A percentile compares a stretch with the other conserved stretches of the same genome.
These are phyloP conservation scores for Latheticus oryzae DNA, from an alignment of 2,888 invertebrate species.

Conservation along the genomic window DNA sequence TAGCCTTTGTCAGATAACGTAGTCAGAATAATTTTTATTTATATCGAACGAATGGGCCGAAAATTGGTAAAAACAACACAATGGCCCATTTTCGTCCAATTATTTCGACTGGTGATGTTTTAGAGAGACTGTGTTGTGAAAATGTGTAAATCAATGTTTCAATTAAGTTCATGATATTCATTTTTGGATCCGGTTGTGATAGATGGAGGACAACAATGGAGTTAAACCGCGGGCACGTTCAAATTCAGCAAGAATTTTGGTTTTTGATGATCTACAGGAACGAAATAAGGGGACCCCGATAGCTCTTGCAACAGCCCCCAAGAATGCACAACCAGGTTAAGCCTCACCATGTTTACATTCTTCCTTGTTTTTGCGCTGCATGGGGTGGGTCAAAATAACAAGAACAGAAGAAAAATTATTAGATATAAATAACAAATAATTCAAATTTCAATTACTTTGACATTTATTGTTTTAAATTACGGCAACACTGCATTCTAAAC, in stretches of 20 bases:
- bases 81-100: conserved; percentile 28
- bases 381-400: background rate
- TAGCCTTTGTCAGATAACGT: conserved; percentile 48
- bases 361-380: conserved; percentile 3
- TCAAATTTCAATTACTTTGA: background rate
- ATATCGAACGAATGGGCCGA: conserved; percentile 36
- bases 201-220: conserved; percentile 62
- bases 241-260: conserved; percentile 80
- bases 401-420: too few species aligned
- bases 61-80: conserved; percentile 23
- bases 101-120: conserved; percentile 4
- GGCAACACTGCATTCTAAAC: background rate
- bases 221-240: conserved; percentile 62
- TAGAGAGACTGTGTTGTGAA: conserved; percentile 27
- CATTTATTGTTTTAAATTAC: background rate
- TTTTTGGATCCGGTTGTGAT: conserved; percentile 37
- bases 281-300: conserved; percentile 38
- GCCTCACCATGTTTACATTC: too few species aligned
- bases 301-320: conserved; percentile 46
- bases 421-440: background rate
- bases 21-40: conserved; percentile 35
- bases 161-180: conserved; percentile 35
- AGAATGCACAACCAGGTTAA: conserved; percentile 54
- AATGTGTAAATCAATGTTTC: conserved; percentile 36
- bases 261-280: conserved; percentile 74